Percentiles rank a stretch among this genome's conserved stretches.
Evolutionary conservation across 2,888 invertebrate species (phyloP).

Genomic region (Pogonocherus hispidulus): DNA sequence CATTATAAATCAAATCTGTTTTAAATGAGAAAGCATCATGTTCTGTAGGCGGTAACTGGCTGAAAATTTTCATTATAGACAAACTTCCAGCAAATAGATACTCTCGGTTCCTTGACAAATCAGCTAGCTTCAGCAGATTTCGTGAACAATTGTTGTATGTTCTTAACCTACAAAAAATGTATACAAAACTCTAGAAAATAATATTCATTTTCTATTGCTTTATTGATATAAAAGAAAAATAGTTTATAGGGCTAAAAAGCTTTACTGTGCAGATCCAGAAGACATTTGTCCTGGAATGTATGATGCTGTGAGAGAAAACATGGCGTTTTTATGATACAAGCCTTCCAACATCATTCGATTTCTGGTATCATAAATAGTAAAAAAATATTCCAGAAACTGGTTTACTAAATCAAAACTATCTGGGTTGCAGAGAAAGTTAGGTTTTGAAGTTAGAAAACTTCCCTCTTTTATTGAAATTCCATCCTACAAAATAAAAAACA

Average conservation of each 20-base stretch:
- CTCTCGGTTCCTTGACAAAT: slow-evolving; percentile 62
- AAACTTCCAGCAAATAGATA: slow-evolving; percentile 56
- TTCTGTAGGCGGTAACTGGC: slow-evolving; percentile 72
- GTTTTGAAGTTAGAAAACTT: slow-evolving; percentile 68
- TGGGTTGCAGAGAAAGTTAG: slow-evolving; percentile 71
- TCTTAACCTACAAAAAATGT: slow-evolving; percentile 59
- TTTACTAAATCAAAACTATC: slow-evolving; percentile 71
- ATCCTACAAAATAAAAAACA: slow-evolving; percentile 68
- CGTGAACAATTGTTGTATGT: slow-evolving; percentile 67
- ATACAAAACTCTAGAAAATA: slow-evolving; percentile 3
- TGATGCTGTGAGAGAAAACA: slow-evolving; percentile 73
- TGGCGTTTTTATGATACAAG: slow-evolving; percentile 76
- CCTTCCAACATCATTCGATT: slow-evolving; percentile 72
- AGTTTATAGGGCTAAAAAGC: slow-evolving; percentile 5
- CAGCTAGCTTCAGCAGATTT: slow-evolving; percentile 68
- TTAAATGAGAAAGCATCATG: slow-evolving; percentile 79
- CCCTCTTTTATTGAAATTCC: slow-evolving; percentile 67
- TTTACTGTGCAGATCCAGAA: slow-evolving; percentile 61
- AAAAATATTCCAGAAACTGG: slow-evolving; percentile 78
- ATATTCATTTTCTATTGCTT: no score
- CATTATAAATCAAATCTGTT: slow-evolving; percentile 76
- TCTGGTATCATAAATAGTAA: slow-evolving; percentile 75
- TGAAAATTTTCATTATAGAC: slow-evolving; percentile 69
- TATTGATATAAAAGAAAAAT: neutral
- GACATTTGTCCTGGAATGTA: slow-evolving; percentile 59